phyloP scores from a whole-genome alignment of 1,140 invertebrate genomes.

The Trichonephila inaurata region DNA sequence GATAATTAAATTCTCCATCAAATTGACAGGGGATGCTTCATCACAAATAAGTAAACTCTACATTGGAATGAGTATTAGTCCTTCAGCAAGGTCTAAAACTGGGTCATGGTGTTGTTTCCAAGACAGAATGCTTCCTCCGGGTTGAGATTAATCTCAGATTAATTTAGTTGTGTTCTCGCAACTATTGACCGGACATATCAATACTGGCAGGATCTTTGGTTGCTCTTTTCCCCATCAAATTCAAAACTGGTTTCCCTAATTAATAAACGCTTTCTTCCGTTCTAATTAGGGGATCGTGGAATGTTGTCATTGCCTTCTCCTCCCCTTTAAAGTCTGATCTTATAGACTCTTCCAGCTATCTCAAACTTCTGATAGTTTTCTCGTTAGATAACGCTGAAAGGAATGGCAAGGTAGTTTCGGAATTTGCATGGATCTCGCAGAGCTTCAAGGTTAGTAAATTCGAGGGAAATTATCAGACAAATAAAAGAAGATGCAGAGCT shows the following conservation, averaged over 20 bases:
- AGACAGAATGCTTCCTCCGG: background rate
- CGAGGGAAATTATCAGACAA: too few relatives aligned
- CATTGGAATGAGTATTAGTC: background rate
- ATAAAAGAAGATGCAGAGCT: too few relatives aligned
- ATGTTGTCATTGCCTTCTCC: background rate
- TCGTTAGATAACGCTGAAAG: background rate
- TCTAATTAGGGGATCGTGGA: conserved; percentile 1
- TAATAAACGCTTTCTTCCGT: conserved; percentile 35
- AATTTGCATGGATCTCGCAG: too few relatives aligned
- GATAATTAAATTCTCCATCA: too few relatives aligned
- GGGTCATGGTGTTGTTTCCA: background rate
- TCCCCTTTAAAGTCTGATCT: background rate
- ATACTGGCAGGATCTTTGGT: background rate
- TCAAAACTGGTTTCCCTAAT: background rate
- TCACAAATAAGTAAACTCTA: background rate
- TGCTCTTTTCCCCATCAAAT: background rate
- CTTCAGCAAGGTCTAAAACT: background rate
- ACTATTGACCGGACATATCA: conserved; percentile 10
- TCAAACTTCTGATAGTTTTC: background rate
- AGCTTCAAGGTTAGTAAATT: too few relatives aligned
- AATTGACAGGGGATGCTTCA: too few relatives aligned
- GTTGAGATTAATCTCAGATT: conserved; percentile 9
- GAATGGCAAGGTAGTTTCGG: too few relatives aligned
- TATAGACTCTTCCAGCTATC: too few relatives aligned
- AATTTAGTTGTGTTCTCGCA: conserved; percentile 15